Evolutionary conservation across 2,888 invertebrate genomes (phyloP), one percentile per base, ranked within the genome.

Genomic region (Agonopterix subpropinquella): DNA sequence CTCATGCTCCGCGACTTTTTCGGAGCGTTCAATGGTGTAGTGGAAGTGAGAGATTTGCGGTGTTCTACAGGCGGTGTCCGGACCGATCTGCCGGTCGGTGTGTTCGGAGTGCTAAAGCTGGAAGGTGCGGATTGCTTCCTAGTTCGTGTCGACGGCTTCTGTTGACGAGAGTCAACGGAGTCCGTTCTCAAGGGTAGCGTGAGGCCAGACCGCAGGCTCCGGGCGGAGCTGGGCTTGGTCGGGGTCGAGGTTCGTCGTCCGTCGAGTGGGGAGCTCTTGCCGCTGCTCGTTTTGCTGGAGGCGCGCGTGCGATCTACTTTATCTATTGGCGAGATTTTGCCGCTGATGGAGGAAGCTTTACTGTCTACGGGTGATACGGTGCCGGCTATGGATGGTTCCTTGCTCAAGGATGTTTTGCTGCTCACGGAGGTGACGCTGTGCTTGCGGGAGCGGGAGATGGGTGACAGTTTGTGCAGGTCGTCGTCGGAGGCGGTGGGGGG

Each of bases 341-440:
- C 90, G 90, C 89, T 92, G 91, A 72, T 92, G 92, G 36, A 94
- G 93, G 67, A 93, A 92, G 74, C 94, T 93, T 54, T 93, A 90
- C 55, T 49, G 41, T 47, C 48, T 37, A 45, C 47, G 9, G 54
- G 56, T 4, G 54, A 54, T 11, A 46, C 51, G 18, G 61, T 54
- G 49, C 53, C 47, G 28, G 28, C 28, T 47, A 45, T 36, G 47
- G 63, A 60, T 47, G 64, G 53, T 45, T 65, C 56, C 28, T 28
- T 28, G 28, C 28, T 28, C 28, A 28, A 28, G 28, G 28, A 28
- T 51, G 45, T 11, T 37, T 59, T 56, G 61, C 65, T 65, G 56
- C 54, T 55, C 45, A 54, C 59, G 62, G 11, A 48, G 18, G 39
- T 8, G 39, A 37, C 2, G 44, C 37, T 41, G 28, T 44, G 39